Base-by-base conservation (phyloP, 2,888 invertebrate species). In the Polydrusus cervinus region DNA sequence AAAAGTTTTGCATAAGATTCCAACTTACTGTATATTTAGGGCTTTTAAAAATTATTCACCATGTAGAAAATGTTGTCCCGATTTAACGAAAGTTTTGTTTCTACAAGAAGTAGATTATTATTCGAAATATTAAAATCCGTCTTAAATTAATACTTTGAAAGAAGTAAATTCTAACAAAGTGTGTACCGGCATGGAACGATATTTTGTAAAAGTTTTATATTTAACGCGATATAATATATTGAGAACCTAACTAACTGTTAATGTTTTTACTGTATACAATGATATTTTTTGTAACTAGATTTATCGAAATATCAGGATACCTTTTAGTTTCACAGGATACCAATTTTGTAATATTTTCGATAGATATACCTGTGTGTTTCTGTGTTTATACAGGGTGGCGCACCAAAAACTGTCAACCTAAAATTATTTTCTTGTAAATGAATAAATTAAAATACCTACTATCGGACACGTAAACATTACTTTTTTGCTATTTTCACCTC, bases 201-300 rank as follows among this genome's bases (percentile, higher is more conserved):
- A 34, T 34, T 34, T 34, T 34, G 3, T 34, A 34, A 34, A 3
- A 34, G 1, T 9, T 34, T 34, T 34, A 43, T 47, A 9, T 47
- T 16, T 14, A 47, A 47, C 20, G 51, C 18, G 9, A 20, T 20
- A 20, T 20, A 25, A 20, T 20, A 18, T 34, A 11, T n/a, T 51
- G 7, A 20, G 10, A 18, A 18, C 3, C 20, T 9, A 18, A 10
- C 10, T 9, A 18, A 10, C 10, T 51, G 8, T 11, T 20, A 51
- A 51, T 55, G n/a, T 55, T 25, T 55, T 20, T 53, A 53, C n/a
- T 55, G 14, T 55, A 55, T 55, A 55, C 34, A 34, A 55, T 55
- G 55, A 55, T 51, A 51, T 55, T 55, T 55, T 14, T 34, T 13
- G 34, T 14, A 51, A n/a, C n/a, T 18, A 18, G 20, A 5, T n/a